These are phyloP conservation scores for Pyrgilauda ruficollis DNA, from an alignment of 2,113 vertebrate genomes.

Conservation along the genomic window DNA sequence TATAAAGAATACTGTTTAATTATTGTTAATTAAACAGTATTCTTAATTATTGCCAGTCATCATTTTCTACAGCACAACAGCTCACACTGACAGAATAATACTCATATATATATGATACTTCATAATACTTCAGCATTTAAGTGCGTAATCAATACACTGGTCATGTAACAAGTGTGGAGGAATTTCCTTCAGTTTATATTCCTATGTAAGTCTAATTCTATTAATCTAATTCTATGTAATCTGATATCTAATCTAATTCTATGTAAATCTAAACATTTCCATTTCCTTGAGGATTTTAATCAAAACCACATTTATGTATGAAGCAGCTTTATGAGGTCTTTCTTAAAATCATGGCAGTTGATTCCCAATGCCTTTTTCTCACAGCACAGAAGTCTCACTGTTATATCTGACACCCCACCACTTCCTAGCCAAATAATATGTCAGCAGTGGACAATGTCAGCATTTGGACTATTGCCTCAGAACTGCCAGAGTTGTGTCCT, in stretches of 20 bases:
- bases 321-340: neutral
- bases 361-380: neutral
- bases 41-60: too few relatives aligned
- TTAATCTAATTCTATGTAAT: too few relatives aligned
- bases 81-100: neutral
- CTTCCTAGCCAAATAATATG: neutral
- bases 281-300: neutral
- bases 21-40: neutral
- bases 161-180: neutral
- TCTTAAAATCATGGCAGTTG: neutral
- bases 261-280: neutral
- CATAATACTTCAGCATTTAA: neutral
- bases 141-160: neutral
- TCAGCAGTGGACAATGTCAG: neutral
- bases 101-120: neutral
- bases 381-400: neutral
- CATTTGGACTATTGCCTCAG: neutral
- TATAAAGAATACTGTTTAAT: neutral
- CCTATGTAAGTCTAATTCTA: neutral
- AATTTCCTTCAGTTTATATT: neutral
- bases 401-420: neutral
- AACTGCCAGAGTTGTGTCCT: neutral
- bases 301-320: neutral
- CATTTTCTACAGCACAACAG: neutral
- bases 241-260: too few relatives aligned